These are phyloP conservation scores for Drepanosiphum platanoidis DNA, from an alignment of 2,888 invertebrate species.

Conservation along the genomic window DNA sequence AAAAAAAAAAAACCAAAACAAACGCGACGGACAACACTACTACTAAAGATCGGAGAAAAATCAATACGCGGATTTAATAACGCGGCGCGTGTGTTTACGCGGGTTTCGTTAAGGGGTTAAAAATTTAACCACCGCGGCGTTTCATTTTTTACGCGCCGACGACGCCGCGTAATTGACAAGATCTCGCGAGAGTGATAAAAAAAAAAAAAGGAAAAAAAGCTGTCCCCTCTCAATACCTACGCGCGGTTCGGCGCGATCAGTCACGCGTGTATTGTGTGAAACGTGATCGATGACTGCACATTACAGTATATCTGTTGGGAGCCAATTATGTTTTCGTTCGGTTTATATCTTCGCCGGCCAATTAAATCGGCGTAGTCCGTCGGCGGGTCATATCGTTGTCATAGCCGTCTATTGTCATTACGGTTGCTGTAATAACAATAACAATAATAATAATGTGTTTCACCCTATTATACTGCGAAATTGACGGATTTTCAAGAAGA, in stretches of 20 bases:
- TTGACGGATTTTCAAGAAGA: not conserved
- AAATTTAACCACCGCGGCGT: not conserved
- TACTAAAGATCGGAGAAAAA: not conserved
- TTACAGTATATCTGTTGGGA: conserved; percentile 16
- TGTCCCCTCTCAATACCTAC: too few species aligned
- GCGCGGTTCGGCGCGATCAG: conserved; percentile 20
- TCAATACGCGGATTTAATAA: not conserved
- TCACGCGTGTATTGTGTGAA: not conserved
- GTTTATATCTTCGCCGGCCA: not conserved
- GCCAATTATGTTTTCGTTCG: conserved; percentile 42
- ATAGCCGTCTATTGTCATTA: not conserved
- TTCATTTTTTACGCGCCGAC: not conserved
- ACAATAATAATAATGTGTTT: not conserved
- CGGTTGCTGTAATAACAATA: not conserved
- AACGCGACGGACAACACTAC: too few species aligned
- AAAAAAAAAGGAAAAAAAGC: conserved; percentile 9
- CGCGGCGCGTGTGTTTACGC: not conserved
- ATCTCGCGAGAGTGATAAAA: conserved; percentile 1
- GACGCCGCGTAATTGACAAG: conserved; percentile 34
- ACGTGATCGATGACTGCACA: conserved; percentile 31
- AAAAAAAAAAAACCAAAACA: not conserved
- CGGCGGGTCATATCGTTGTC: not conserved
- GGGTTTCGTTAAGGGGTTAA: not conserved
- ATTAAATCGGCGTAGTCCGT: conserved; percentile 12
- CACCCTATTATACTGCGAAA: not conserved